These are phyloP conservation scores for Triplophysa yarkandensis DNA, from an alignment of 2,797 vertebrate species.

Conservation along the genomic window DNA sequence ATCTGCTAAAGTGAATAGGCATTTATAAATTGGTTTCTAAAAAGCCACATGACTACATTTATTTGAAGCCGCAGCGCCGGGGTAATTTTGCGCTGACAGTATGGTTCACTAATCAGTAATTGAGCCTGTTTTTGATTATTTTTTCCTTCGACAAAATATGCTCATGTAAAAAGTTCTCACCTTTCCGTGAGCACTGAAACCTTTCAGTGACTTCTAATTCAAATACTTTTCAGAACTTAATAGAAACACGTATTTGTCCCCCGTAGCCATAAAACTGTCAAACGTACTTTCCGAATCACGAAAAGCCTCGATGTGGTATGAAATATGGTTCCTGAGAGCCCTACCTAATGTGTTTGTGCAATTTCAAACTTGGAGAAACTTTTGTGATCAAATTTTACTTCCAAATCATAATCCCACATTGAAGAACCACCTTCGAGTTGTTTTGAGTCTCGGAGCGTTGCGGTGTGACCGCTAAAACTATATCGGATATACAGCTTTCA, in stretches of 20 bases:
- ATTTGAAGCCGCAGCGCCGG: background rate
- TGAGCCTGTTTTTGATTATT: background rate
- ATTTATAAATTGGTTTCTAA: background rate
- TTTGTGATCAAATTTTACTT: constrained; percentile 43
- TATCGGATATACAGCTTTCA: constrained; percentile 41
- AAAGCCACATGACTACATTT: constrained; percentile 1
- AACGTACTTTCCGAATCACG: constrained; percentile 31
- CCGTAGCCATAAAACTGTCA: constrained; percentile 38
- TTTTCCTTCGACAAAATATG: constrained; percentile 10
- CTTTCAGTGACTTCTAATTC: constrained; percentile 39
- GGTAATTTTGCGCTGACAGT: background rate
- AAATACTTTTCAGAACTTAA: constrained; percentile 33
- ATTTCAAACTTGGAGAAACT: constrained; percentile 44
- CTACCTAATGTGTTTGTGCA: constrained; percentile 35
- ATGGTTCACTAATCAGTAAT: constrained; percentile 14
- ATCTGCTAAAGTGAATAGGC: too few species aligned
- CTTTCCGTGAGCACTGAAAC: constrained; percentile 9
- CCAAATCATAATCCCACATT: constrained; percentile 40
- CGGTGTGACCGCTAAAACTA: constrained; percentile 31
- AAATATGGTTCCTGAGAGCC: constrained; percentile 40
- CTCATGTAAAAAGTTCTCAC: constrained; percentile 8
- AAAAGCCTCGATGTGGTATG: constrained; percentile 29
- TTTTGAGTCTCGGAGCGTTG: constrained; percentile 29
- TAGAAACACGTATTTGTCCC: constrained; percentile 34
- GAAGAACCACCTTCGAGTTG: constrained; percentile 33